phyloP scores from a whole-genome alignment of 2,888 invertebrate genomes.

The Caenorhabditis angaria region DNA sequence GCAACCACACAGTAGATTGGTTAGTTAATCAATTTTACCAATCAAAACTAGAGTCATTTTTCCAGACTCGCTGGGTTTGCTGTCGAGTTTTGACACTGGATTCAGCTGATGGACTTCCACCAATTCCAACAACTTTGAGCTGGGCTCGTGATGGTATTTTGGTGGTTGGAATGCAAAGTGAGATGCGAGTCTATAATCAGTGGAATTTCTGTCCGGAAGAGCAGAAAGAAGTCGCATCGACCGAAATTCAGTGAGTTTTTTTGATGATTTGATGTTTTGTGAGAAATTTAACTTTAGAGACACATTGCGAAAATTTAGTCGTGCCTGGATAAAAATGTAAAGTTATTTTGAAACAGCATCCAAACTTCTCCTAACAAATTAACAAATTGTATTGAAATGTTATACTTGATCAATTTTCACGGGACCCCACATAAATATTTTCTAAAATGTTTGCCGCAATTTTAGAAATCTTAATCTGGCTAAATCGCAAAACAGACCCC shows the following conservation, averaged over 20 bases:
- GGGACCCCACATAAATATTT: too few species aligned
- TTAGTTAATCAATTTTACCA: conserved; percentile 10
- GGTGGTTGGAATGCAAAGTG: conserved; percentile 98
- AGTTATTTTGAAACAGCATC: too few species aligned
- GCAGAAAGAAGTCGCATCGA: not conserved
- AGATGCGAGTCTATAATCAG: conserved; percentile 99
- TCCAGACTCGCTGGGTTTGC: conserved; percentile 67
- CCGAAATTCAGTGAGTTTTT: not conserved
- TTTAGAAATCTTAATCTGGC: too few species aligned
- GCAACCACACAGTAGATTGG: conserved; percentile 45
- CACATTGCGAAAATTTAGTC: not conserved
- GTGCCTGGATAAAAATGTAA: too few species aligned
- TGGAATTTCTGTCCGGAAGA: conserved; percentile 59
- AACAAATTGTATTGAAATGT: too few species aligned
- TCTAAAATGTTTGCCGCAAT: too few species aligned
- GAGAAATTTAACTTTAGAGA: not conserved
- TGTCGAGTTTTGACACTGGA: conserved; percentile 61
- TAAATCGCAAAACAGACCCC: too few species aligned
- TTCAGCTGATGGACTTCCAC: conserved; percentile 89
- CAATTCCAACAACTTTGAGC: conserved; percentile 96
- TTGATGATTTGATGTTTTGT: not conserved
- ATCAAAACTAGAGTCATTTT: not conserved
- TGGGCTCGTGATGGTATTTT: conserved; percentile 98
- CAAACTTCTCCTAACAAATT: too few species aligned
- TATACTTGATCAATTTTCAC: too few species aligned